A percentile compares a stretch with the other conserved stretches of the same genome.
Conservation (phyloP, 2,888 invertebrate species). For the Cybosia mesomella region DNA sequence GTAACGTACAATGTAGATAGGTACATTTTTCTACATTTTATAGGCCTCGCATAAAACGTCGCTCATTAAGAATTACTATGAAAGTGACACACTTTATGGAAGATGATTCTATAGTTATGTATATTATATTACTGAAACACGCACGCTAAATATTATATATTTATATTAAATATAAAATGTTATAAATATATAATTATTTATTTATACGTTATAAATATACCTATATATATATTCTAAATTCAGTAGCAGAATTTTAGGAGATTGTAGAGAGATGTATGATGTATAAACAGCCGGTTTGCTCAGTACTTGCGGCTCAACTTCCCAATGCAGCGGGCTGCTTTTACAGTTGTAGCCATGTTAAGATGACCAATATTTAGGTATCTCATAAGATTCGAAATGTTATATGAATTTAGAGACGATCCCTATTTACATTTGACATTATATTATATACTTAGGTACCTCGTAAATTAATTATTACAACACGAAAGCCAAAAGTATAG, state of each 20-base stretch:
- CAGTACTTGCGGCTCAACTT: slow-evolving; percentile 45
- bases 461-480: slow-evolving; percentile 8
- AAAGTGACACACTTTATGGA: slow-evolving; percentile 4
- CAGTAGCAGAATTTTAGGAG: not conserved
- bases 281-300: slow-evolving; percentile 27
- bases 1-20: not conserved
- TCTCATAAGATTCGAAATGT: slow-evolving; percentile 20
- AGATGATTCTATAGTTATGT: not conserved
- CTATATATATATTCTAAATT: not conserved
- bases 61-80: slow-evolving; percentile 2
- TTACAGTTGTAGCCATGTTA: slow-evolving; percentile 34
- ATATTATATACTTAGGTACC: slow-evolving; percentile 1
- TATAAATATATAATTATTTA: not conserved
- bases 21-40: slow-evolving; percentile 19
- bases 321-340: slow-evolving; percentile 25
- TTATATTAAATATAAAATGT: no score
- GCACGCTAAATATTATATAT: no score
- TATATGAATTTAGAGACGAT: not conserved
- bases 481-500: slow-evolving; percentile 44
- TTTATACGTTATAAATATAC: not conserved
- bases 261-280: not conserved
- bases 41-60: slow-evolving; percentile 17
- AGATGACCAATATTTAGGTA: slow-evolving; percentile 47
- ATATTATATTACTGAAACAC: not conserved
- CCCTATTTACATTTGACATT: not conserved